Evolutionary conservation across 2,888 invertebrate species (phyloP).

Genomic region (Agonopterix heracliana): DNA sequence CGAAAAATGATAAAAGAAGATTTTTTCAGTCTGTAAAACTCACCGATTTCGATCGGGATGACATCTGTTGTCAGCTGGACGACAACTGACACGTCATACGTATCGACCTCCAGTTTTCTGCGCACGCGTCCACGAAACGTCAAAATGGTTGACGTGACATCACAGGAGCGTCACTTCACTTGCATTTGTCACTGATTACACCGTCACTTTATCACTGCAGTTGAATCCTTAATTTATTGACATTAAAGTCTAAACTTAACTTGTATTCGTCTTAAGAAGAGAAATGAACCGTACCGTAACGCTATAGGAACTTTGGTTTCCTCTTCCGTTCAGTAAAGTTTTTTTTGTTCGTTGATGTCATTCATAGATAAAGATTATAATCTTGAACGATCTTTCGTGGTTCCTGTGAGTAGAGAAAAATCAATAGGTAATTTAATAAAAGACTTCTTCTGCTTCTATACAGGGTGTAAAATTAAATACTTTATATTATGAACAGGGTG

Average conservation of each 20-base stretch:
- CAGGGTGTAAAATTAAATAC: no score
- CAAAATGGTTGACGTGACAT: constrained; percentile 33
- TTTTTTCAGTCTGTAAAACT: constrained; percentile 25
- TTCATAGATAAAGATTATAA: constrained; percentile 5
- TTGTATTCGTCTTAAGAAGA: not conserved
- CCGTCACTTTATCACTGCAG: not conserved
- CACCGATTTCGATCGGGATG: constrained; percentile 64
- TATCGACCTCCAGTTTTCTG: constrained; percentile 71
- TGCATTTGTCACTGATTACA: constrained; percentile 4
- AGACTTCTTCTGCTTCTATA: no score
- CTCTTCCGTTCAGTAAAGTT: constrained; percentile 14
- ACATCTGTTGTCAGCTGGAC: constrained; percentile 76
- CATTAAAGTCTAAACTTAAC: not conserved
- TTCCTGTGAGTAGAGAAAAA: not conserved
- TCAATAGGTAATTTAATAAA: no score
- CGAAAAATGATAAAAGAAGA: no score
- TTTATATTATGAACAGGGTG: no score
- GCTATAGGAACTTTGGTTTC: constrained; percentile 6
- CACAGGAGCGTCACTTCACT: constrained; percentile 19
- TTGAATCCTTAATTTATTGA: not conserved
- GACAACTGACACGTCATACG: constrained; percentile 73
- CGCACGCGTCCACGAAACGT: constrained; percentile 24
- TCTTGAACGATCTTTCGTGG: constrained; percentile 3
- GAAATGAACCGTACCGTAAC: constrained; percentile 3
- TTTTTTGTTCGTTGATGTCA: constrained; percentile 4